Evolutionary conservation across 2,888 invertebrate genomes (phyloP).

Genomic region (Drosophila mettleri): DNA sequence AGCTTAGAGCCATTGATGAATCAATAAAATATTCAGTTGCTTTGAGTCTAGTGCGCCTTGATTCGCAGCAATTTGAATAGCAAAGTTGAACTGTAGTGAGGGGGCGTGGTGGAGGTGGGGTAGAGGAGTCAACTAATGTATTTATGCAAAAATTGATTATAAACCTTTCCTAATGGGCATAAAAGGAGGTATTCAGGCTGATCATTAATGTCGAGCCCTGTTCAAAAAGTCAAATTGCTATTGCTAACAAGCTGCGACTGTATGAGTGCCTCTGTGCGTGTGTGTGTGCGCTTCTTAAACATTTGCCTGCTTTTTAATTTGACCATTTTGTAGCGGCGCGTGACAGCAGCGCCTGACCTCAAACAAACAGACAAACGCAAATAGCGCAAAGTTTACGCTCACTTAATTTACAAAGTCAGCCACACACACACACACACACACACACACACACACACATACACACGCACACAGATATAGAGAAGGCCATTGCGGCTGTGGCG

Average conservation of each 20-base stretch:
- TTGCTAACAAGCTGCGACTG: constrained; percentile 24
- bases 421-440: constrained; percentile 5
- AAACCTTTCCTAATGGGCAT: constrained; percentile 24
- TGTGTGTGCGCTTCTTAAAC: constrained; percentile 44
- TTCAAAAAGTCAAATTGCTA: constrained; percentile 44
- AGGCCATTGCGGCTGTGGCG: constrained; percentile 18
- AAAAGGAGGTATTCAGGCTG: constrained; percentile 8
- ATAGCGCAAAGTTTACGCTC: constrained; percentile 43
- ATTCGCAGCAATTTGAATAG: constrained; percentile 1
- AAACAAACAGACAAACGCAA: constrained; percentile 15
- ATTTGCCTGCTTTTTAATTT: constrained; percentile 61
- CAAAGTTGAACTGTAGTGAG: background rate
- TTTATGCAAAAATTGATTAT: constrained; percentile 6
- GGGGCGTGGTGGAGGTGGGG: too few relatives aligned
- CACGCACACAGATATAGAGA: too few relatives aligned
- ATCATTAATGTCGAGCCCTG: constrained; percentile 55
- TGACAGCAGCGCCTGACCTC: constrained; percentile 6
- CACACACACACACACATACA: constrained; percentile 2
- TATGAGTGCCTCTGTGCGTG: background rate
- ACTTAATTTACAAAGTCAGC: constrained; percentile 43
- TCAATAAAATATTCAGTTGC: constrained; percentile 9
- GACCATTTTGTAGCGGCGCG: constrained; percentile 54
- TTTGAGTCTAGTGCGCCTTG: background rate
- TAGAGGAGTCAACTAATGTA: too few relatives aligned
- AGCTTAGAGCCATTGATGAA: constrained; percentile 3